These are phyloP conservation scores for Margarornis squamiger DNA, from an alignment of 2,797 vertebrate species.

Conservation along the genomic window DNA sequence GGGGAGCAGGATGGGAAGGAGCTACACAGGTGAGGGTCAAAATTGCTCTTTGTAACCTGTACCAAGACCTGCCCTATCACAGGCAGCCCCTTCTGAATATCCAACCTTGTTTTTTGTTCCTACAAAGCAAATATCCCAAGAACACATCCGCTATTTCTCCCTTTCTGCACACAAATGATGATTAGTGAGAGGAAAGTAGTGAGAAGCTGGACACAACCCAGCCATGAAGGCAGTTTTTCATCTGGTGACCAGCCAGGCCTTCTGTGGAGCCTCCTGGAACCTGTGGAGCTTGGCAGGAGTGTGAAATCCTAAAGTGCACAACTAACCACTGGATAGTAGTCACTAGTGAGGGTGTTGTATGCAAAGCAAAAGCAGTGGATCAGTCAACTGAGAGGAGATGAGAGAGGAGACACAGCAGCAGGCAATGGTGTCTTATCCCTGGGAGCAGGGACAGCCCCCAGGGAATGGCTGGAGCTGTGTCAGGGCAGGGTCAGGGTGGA, in stretches of 20 bases:
- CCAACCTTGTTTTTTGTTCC: neutral
- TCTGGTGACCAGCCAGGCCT: neutral
- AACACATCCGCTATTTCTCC: accelerated
- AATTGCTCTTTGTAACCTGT: neutral
- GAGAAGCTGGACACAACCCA: neutral
- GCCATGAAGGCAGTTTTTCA: neutral
- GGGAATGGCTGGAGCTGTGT: accelerated
- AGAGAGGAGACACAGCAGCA: neutral
- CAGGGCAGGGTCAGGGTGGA: neutral
- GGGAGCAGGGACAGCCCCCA: neutral
- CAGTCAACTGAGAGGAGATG: neutral
- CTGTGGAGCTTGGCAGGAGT: neutral
- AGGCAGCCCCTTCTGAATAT: neutral
- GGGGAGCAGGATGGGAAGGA: neutral
- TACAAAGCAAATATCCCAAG: neutral
- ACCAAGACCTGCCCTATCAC: neutral
- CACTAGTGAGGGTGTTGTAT: neutral
- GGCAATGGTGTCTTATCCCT: neutral
- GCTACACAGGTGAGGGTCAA: neutral
- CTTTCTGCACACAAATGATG: neutral
- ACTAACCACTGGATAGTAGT: neutral
- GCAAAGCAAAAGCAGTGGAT: neutral
- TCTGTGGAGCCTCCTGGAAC: neutral
- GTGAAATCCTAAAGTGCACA: neutral
- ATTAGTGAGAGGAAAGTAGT: neutral